Base-by-base conservation (phyloP, 1,140 invertebrate species). In the Drosophila leontia region DNA sequence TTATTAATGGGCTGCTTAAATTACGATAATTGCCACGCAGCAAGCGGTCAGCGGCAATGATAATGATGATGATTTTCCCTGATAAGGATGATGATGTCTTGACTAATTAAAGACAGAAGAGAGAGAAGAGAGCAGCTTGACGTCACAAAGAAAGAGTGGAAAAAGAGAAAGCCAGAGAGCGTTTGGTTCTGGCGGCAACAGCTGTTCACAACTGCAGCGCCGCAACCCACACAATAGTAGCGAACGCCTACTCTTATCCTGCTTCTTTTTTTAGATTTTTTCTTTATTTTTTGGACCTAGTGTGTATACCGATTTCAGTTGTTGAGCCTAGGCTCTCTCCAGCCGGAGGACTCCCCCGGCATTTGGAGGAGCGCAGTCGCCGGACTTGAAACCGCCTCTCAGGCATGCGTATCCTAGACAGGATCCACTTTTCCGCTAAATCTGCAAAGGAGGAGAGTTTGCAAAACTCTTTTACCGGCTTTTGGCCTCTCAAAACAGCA, bases 271-370 rank as follows among this genome's bases (percentile, higher is more conserved):
- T 64, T 23, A 26, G 3, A 0, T 47, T 57, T 12, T 35, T 64
- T 35, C 44, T 9, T 5, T 35, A 19, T 3, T 39, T 19, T 6
- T 17, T 23, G 11, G 9, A 56, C 39, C 61, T 39, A 44, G 72
- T 76, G 64, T 79, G 80, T 83, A 83, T 79, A 83, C 80, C 60
- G 41, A 53, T 72, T 75, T 81, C 80, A 83, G 80, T 83, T 83
- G 80, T 83, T 83, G 80, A 83, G 80, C 80, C 76, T 82, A 58
- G 47, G 19, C 37, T 45, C 26, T 42, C 60, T 44, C 15, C 53
- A 50, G 29, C 45, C 17, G 53, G 47, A 45, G 59, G 35, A 51
- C 55, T 81, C 23, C 75, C 80, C 80, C 80, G 80, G 80, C 80
- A 56, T 83, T 62, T 61, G 8, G 11, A 13, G 39, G 13, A 41